Conservation (phyloP, 1,140 invertebrate genomes). For the Apis cerana region DNA sequence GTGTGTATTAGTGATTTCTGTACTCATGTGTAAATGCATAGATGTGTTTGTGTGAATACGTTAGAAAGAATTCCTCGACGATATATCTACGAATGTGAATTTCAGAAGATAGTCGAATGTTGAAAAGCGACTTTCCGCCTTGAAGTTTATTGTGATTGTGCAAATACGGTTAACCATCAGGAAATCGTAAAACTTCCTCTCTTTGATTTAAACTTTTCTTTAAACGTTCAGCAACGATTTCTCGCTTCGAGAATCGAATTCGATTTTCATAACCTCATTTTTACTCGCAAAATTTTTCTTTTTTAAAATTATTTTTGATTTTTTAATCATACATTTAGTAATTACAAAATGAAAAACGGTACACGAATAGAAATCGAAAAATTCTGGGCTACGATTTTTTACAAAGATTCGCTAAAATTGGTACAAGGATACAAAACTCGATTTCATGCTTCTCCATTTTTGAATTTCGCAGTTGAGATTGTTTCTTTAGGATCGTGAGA, state of each 20-base stretch:
- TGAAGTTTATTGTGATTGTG: constrained; percentile 50
- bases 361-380: constrained; percentile 23
- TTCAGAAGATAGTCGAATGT: constrained; percentile 32
- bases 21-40: neutral
- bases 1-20: neutral
- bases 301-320: neutral
- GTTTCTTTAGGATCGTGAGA: neutral
- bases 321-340: constrained; percentile 19
- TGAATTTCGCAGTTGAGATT: neutral
- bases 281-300: neutral
- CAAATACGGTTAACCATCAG: constrained; percentile 31
- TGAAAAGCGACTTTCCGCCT: constrained; percentile 33
- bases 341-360: neutral
- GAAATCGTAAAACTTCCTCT: neutral
- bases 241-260: neutral
- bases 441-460: neutral
- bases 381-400: neutral
- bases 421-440: neutral
- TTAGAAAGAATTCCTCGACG: constrained; percentile 46
- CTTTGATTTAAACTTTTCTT: neutral
- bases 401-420: neutral
- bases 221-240: neutral
- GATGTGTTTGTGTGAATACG: neutral
- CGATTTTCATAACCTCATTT: neutral
- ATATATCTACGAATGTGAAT: constrained; percentile 28